phyloP scores from a whole-genome alignment of 2,113 vertebrate species.

The Rhinogobius similis region DNA sequence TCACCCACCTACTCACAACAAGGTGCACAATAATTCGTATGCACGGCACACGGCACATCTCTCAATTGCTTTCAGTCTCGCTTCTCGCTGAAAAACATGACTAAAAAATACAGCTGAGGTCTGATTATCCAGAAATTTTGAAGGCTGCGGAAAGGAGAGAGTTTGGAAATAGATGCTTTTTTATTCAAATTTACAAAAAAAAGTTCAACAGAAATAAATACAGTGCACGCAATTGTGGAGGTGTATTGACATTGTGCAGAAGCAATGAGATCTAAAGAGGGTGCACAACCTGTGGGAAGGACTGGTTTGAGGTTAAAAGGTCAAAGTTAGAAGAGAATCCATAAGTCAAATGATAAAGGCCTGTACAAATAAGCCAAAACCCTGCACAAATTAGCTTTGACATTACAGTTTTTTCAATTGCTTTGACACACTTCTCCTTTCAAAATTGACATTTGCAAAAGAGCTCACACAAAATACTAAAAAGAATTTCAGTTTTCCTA shows the following conservation, averaged over 20 bases:
- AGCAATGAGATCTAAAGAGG: slow-evolving; percentile 38
- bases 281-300: slow-evolving; percentile 40
- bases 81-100: slow-evolving; percentile 1
- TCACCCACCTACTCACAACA: slow-evolving; percentile 45
- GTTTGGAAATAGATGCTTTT: slow-evolving; percentile 73
- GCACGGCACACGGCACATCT: slow-evolving; percentile 38
- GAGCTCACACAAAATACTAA: too few relatives aligned
- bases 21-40: slow-evolving; percentile 54
- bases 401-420: too few relatives aligned
- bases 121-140: slow-evolving; percentile 45
- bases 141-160: slow-evolving; percentile 38
- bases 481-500: too few relatives aligned
- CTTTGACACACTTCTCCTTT: too few relatives aligned
- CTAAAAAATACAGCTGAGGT: slow-evolving; percentile 22
- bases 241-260: slow-evolving; percentile 63
- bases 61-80: slow-evolving; percentile 32
- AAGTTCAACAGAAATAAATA: slow-evolving; percentile 79
- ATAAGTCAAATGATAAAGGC: background rate
- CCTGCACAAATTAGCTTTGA: background rate
- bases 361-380: background rate
- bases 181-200: slow-evolving; percentile 82
- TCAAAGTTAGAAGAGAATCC: background rate
- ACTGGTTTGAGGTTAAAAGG: slow-evolving; percentile 1
- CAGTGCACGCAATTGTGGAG: slow-evolving; percentile 66
- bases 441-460: too few relatives aligned